Evolutionary conservation across 2,888 invertebrate genomes (phyloP).

Genomic region (Mechanitis mazaeus): DNA sequence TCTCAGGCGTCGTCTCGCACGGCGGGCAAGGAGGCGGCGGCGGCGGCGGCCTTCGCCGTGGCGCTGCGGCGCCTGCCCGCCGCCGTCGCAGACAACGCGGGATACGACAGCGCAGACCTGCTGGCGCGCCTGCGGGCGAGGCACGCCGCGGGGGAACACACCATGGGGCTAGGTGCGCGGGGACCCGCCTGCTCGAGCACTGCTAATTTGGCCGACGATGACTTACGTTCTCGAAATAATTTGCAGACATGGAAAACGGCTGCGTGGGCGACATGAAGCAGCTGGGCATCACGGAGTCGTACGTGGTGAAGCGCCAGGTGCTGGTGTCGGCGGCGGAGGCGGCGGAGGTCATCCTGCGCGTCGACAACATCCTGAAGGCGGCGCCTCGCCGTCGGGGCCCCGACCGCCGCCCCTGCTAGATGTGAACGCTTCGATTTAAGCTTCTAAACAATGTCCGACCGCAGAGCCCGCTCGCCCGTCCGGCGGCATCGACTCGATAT

Average conservation of each 20-base stretch:
- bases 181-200: too few species aligned
- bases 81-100: slow-evolving; percentile 98
- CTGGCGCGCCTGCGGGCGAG: slow-evolving; percentile 93
- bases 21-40: slow-evolving; percentile 97
- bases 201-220: too few species aligned
- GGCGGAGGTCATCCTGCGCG: slow-evolving; percentile 98
- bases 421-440: too few species aligned
- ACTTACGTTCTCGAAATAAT: not conserved
- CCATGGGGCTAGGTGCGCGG: slow-evolving; percentile 83
- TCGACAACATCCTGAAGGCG: slow-evolving; percentile 96
- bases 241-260: slow-evolving; percentile 90
- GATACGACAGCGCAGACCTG: slow-evolving; percentile 97
- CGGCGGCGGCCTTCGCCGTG: slow-evolving; percentile 94
- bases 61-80: slow-evolving; percentile 94
- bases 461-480: too few species aligned
- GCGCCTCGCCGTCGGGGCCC: slow-evolving; percentile 91
- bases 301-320: slow-evolving; percentile 97
- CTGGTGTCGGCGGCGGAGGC: slow-evolving; percentile 96
- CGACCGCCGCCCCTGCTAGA: slow-evolving; percentile 89
- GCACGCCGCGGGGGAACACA: slow-evolving; percentile 87
- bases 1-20: slow-evolving; percentile 88
- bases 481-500: too few species aligned
- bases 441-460: too few species aligned
- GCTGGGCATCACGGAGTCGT: slow-evolving; percentile 97
- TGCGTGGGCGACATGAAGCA: slow-evolving; percentile 92